phyloP scores from a whole-genome alignment of 2,888 invertebrate genomes.

The Bembecia ichneumoniformis region DNA sequence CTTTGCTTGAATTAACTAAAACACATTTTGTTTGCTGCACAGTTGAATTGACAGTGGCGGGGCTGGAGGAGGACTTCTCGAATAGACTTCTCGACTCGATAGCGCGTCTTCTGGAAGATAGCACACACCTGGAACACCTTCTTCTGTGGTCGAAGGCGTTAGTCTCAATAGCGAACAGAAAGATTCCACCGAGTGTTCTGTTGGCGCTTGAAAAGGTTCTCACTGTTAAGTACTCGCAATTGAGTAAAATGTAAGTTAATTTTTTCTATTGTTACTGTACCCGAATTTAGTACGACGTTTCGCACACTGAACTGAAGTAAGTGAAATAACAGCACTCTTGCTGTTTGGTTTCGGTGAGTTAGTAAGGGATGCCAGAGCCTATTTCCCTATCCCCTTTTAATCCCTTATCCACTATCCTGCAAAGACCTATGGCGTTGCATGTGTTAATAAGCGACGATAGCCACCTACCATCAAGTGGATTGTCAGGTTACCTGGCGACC shows the following conservation, averaged over 20 bases:
- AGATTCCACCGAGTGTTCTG: constrained; percentile 77
- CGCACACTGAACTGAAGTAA: too few relatives aligned
- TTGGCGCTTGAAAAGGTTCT: constrained; percentile 85
- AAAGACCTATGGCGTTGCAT: too few relatives aligned
- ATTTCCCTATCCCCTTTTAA: too few relatives aligned
- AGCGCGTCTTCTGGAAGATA: constrained; percentile 80
- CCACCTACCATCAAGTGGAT: too few relatives aligned
- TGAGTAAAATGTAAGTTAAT: constrained; percentile 86
- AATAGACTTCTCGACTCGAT: constrained; percentile 81
- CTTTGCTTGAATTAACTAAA: too few relatives aligned
- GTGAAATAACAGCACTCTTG: too few relatives aligned
- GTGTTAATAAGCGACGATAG: too few relatives aligned
- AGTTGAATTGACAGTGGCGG: constrained; percentile 83
- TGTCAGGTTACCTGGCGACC: too few relatives aligned
- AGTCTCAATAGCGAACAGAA: constrained; percentile 76
- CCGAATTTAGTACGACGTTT: too few relatives aligned
- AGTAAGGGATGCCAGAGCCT: too few relatives aligned
- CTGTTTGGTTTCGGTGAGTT: too few relatives aligned
- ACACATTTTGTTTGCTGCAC: constrained; percentile 10
- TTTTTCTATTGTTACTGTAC: background rate
- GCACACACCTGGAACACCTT: constrained; percentile 91
- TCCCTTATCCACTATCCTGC: too few relatives aligned
- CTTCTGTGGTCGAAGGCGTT: constrained; percentile 83
- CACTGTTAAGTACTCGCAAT: constrained; percentile 82
- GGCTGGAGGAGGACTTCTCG: constrained; percentile 81